These are phyloP conservation scores for Hippocampus guttulatus DNA, from an alignment of 2,113 vertebrate genomes.

Conservation along the genomic window DNA sequence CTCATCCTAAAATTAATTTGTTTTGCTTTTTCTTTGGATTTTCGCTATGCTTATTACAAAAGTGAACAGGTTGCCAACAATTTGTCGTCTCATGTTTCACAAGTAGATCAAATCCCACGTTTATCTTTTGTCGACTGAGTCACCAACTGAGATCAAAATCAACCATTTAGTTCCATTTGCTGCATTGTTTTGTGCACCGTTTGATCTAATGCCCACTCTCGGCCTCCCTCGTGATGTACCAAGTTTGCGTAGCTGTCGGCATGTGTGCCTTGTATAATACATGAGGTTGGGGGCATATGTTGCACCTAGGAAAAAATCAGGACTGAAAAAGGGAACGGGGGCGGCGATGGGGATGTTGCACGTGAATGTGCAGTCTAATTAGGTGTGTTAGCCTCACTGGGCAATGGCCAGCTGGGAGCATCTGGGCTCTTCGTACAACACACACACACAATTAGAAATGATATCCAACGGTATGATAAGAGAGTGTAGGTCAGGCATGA, in stretches of 20 bases:
- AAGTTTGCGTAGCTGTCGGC: constrained; percentile 65
- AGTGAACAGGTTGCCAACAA: background rate
- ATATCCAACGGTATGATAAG: constrained; percentile 51
- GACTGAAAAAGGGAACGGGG: constrained; percentile 33
- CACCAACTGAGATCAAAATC: constrained; percentile 28
- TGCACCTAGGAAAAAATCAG: constrained; percentile 57
- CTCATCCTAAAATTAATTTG: background rate
- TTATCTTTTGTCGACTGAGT: constrained; percentile 6
- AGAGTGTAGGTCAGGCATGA: constrained; percentile 46
- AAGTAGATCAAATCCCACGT: constrained; percentile 9
- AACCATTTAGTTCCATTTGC: constrained; percentile 11
- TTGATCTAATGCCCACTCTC: constrained; percentile 31
- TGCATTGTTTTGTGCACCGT: constrained; percentile 11
- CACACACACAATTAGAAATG: constrained; percentile 43
- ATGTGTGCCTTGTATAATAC: constrained; percentile 63
- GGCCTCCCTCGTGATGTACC: constrained; percentile 51
- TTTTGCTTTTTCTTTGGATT: background rate
- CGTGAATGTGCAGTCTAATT: constrained; percentile 58
- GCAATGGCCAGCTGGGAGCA: constrained; percentile 67
- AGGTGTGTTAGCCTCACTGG: constrained; percentile 65
- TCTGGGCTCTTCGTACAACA: constrained; percentile 61
- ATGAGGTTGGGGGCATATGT: constrained; percentile 56
- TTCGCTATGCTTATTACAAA: background rate
- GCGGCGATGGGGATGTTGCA: constrained; percentile 18
- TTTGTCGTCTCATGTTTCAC: background rate